Percentiles rank a stretch among this genome's conserved stretches.
Evolutionary conservation across 2,888 invertebrate genomes (phyloP).

Genomic region (Artemia sinica): DNA sequence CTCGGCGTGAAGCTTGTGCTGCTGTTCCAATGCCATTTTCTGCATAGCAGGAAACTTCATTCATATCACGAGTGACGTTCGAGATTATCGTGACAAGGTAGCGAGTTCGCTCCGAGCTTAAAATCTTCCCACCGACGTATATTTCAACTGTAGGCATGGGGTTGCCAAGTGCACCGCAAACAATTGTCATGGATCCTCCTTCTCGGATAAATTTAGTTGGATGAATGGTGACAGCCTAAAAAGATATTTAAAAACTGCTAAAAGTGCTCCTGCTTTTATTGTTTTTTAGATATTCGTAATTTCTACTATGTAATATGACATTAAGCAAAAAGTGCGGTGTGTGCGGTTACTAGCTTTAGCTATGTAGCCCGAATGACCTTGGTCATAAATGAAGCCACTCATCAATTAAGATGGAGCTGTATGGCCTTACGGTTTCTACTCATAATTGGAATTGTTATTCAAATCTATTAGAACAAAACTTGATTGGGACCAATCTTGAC

Average conservation of each 20-base stretch:
- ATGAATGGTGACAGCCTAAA: slow-evolving; percentile 61
- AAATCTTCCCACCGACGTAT: slow-evolving; percentile 57
- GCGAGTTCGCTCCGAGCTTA: slow-evolving; percentile 60
- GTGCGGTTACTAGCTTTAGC: no score
- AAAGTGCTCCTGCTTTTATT: background rate
- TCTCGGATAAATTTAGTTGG: slow-evolving; percentile 64
- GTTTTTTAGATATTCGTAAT: background rate
- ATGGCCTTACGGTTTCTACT: no score
- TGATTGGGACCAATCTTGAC: no score
- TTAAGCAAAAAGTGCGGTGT: no score
- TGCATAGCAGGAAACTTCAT: slow-evolving; percentile 67
- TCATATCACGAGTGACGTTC: slow-evolving; percentile 67
- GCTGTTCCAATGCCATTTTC: slow-evolving; percentile 74
- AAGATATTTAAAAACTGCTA: slow-evolving; percentile 18
- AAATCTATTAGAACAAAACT: no score
- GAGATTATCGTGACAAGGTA: slow-evolving; percentile 74
- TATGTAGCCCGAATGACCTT: no score
- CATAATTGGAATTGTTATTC: no score
- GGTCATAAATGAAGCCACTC: no score
- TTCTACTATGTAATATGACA: no score
- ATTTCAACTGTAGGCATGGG: slow-evolving; percentile 67
- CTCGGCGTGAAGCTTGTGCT: slow-evolving; percentile 61
- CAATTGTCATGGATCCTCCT: slow-evolving; percentile 66
- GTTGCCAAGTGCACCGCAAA: slow-evolving; percentile 58
- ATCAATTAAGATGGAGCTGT: no score